Percentiles rank a stretch among this genome's conserved stretches.
Conservation (phyloP, 2,888 invertebrate species). For the Labia minor region DNA sequence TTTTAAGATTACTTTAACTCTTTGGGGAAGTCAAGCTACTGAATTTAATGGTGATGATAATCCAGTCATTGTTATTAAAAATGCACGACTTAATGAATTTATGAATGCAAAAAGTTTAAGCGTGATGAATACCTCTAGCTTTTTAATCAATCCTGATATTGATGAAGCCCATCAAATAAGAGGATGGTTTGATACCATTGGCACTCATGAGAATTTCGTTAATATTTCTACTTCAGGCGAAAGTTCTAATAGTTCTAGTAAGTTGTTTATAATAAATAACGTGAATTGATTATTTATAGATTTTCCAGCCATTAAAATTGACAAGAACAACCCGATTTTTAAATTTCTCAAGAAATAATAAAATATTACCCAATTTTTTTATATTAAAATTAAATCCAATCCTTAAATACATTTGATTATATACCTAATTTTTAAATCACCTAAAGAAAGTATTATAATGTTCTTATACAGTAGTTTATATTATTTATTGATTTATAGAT, state of each 20-base stretch:
- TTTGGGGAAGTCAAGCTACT: conserved; percentile 87
- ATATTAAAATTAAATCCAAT: no score
- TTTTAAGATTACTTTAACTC: conserved; percentile 58
- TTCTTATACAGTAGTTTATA: no score
- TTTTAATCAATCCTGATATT: conserved; percentile 81
- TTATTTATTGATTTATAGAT: no score
- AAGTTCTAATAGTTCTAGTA: conserved; percentile 15
- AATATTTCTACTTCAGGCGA: conserved; percentile 50
- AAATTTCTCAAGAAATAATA: no score
- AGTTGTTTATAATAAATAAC: no score
- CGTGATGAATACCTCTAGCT: conserved; percentile 41
- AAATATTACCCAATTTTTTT: no score
- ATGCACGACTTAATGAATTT: conserved; percentile 75
- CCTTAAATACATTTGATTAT: no score
- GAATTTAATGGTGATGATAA: conserved; percentile 64
- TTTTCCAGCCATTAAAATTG: no score
- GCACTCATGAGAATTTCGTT: conserved; percentile 47
- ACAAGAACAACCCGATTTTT: no score
- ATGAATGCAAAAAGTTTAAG: conserved; percentile 66
- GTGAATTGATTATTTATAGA: no score
- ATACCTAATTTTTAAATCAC: no score
- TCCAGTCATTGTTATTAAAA: conserved; percentile 79
- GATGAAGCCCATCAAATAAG: conserved; percentile 72
- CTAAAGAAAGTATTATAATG: no score
- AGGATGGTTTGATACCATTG: conserved; percentile 85